Conservation (phyloP, 2,113 vertebrate genomes). For the Nannospalax galili region DNA sequence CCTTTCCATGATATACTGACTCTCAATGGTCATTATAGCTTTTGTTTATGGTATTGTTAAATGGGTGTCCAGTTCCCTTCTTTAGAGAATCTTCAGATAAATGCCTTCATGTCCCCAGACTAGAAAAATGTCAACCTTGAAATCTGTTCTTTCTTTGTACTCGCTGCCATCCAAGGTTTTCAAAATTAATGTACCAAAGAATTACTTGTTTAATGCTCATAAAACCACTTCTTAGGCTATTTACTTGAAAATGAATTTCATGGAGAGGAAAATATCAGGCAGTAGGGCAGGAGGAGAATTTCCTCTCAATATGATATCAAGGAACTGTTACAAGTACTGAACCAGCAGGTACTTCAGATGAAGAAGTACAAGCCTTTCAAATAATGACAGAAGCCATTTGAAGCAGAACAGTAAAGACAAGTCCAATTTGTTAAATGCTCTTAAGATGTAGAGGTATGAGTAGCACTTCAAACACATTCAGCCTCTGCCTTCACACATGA, state of each 20-base stretch:
- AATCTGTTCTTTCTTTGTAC: slow-evolving; percentile 62
- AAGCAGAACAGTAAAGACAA: slow-evolving; percentile 59
- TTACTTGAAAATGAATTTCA: slow-evolving; percentile 73
- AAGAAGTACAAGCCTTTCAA: slow-evolving; percentile 58
- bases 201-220: slow-evolving; percentile 72
- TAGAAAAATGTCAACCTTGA: slow-evolving; percentile 61
- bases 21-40: slow-evolving; percentile 45
- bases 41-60: slow-evolving; percentile 60
- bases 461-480: slow-evolving; percentile 62
- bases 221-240: slow-evolving; percentile 71
- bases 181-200: slow-evolving; percentile 73
- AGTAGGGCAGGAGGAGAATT: slow-evolving; percentile 63
- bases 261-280: slow-evolving; percentile 52
- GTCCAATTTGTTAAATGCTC: slow-evolving; percentile 63
- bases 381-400: slow-evolving; percentile 51
- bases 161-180: slow-evolving; percentile 50
- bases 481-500: slow-evolving; percentile 64
- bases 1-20: slow-evolving; percentile 33
- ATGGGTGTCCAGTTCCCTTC: slow-evolving; percentile 36
- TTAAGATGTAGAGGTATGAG: slow-evolving; percentile 50
- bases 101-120: slow-evolving; percentile 32
- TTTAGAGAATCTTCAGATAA: slow-evolving; percentile 55
- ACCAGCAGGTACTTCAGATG: slow-evolving; percentile 62
- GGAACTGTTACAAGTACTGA: slow-evolving; percentile 59
- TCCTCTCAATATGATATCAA: slow-evolving; percentile 62